Evolutionary conservation across 2,797 vertebrate genomes (phyloP), one percentile per base, ranked within the genome.

Genomic region (Platalea minor): DNA sequence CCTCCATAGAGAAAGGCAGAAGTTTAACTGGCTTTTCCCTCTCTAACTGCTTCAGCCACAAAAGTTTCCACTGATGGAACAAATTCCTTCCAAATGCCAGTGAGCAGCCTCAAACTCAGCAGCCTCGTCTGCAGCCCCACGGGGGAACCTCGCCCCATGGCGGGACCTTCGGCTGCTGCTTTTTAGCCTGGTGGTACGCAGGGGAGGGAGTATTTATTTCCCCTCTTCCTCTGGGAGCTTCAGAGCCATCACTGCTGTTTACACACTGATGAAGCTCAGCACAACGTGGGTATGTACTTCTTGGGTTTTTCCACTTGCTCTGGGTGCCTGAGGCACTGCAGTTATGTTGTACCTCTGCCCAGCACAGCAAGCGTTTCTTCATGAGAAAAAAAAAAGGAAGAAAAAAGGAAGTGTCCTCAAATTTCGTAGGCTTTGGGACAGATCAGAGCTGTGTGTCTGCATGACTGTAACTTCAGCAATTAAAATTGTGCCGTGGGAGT

Each of bases 41-140:
- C 63, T 69, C 70, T 43, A 53, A 53, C 80, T 74, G 63, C 61
- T 94, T 77, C 2, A 2, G 77, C 94, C 91, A 57, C 81, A 81
- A 31, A 95, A 94, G 57, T 96, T 96, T 94, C 94, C 92, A 50
- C 74, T 81, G 85, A 85, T 4, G 5, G 60, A 93, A 94, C 11
- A 91, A 83, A 95, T 92, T 90, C 87, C 43, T 88, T 93, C 85
- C 73, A 81, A 89, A 93, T 68, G 65, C 83, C 80, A 81, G 26
- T 14, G 26, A 82, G 70, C 35, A 70, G 74, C 72, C 64, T 93
- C 50, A 57, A 84, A 83, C 60, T 35, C 94, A 35, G 45, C 60
- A 89, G 64, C 56, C 69, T 87, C 5, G 0, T 81, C 79, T 73
- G 46, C 79, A 88, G 35, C 56, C 77, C 65, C 67, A 4, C 0